Evolutionary conservation across 2,113 vertebrate species (phyloP).

Genomic region (Myanophis thanlyinensis): DNA sequence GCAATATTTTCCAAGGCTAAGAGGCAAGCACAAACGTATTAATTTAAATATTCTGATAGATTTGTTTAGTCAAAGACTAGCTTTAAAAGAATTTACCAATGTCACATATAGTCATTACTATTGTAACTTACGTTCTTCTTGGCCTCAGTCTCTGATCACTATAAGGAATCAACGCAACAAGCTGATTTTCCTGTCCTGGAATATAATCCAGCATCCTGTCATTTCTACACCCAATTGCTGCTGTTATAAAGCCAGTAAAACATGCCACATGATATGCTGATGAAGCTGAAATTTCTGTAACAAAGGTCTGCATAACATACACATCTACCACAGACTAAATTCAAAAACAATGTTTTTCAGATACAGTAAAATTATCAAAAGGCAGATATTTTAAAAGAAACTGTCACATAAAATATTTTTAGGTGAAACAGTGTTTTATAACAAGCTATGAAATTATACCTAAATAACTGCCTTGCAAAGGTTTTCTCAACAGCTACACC

Average conservation of each 20-base stretch:
- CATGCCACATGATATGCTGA: background rate
- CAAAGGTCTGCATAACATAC: background rate
- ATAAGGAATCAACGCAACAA: conserved; percentile 97
- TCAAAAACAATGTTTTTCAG: background rate
- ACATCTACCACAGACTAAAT: background rate
- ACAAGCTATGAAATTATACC: background rate
- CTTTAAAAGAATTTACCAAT: background rate
- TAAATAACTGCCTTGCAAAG: background rate
- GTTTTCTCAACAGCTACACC: background rate
- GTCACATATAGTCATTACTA: background rate
- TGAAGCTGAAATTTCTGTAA: background rate
- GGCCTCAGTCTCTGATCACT: conserved; percentile 93
- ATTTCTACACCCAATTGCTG: background rate
- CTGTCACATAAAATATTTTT: background rate
- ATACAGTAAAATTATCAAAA: background rate
- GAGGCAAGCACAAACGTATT: background rate
- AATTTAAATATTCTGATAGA: background rate
- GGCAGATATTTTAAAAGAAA: background rate
- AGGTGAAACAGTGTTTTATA: background rate
- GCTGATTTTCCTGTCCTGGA: conserved; percentile 96
- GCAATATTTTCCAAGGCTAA: background rate
- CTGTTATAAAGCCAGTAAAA: background rate
- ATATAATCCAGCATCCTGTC: conserved; percentile 26
- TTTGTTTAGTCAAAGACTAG: background rate
- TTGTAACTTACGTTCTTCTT: conserved; percentile 89